phyloP scores from a whole-genome alignment of 35 echinoderm and acorn worm genomes.

The Nesometra sesokonis region DNA sequence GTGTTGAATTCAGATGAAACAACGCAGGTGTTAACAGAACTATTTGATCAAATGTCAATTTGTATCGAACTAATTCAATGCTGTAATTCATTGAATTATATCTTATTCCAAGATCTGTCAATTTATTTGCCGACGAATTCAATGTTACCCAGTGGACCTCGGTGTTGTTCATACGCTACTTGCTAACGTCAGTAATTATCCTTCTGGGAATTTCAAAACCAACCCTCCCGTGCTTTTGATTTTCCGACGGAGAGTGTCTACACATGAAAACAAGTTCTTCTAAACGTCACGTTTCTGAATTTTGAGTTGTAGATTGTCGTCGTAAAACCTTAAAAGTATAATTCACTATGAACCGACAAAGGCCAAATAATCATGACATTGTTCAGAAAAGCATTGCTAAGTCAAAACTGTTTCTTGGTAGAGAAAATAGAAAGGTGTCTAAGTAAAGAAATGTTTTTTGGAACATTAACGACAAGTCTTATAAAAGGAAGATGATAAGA shows the following conservation, averaged over 20 bases:
- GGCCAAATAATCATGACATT: background rate
- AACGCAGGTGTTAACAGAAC: background rate
- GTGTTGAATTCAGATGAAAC: background rate
- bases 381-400: background rate
- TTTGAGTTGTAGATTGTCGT: background rate
- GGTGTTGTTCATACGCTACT: background rate
- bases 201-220: background rate
- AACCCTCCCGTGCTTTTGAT: background rate
- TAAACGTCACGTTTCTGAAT: background rate
- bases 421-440: background rate
- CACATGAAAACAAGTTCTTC: background rate
- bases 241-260: background rate
- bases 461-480: background rate
- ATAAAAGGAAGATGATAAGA: background rate
- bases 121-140: background rate
- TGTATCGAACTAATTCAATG: background rate
- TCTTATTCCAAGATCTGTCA: background rate
- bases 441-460: background rate
- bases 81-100: background rate
- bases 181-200: background rate
- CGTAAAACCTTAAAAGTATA: background rate
- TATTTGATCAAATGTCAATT: background rate
- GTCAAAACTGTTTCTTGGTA: background rate
- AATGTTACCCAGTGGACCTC: background rate
- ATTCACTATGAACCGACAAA: background rate